Conservation (phyloP, 2,113 vertebrate genomes). For the Addax nasomaculatus region DNA sequence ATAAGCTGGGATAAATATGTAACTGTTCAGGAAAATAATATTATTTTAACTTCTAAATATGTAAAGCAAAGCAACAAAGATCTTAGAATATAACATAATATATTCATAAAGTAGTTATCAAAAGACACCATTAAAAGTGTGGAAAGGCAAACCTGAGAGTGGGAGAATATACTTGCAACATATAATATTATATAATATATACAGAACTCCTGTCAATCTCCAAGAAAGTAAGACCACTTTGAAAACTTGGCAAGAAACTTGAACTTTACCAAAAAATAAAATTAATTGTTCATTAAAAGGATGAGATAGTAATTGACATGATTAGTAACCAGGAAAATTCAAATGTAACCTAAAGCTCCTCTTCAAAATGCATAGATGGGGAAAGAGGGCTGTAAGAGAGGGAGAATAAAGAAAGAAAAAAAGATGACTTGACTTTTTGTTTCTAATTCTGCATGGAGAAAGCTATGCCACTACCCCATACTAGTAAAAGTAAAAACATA, state of each 20-base stretch:
- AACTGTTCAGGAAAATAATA: neutral
- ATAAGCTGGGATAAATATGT: neutral
- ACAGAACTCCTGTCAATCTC: neutral
- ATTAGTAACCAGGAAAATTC: neutral
- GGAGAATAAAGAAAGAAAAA: neutral
- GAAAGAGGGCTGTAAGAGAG: neutral
- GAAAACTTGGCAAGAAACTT: neutral
- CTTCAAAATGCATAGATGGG: neutral
- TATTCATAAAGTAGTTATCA: neutral
- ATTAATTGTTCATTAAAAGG: neutral
- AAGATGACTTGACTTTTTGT: neutral
- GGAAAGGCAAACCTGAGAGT: neutral
- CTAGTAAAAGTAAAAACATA: neutral
- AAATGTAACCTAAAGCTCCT: neutral
- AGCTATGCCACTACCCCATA: neutral
- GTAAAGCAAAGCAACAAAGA: neutral
- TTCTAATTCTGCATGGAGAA: neutral
- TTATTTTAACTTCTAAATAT: neutral
- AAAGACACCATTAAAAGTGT: neutral
- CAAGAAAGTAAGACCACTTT: neutral
- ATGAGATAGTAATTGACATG: neutral
- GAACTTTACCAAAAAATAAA: neutral
- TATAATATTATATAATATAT: neutral
- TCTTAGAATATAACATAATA: neutral
- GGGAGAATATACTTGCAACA: neutral